Evolutionary conservation across 2,113 vertebrate genomes (phyloP).

Genomic region (Chaetura pelagica): DNA sequence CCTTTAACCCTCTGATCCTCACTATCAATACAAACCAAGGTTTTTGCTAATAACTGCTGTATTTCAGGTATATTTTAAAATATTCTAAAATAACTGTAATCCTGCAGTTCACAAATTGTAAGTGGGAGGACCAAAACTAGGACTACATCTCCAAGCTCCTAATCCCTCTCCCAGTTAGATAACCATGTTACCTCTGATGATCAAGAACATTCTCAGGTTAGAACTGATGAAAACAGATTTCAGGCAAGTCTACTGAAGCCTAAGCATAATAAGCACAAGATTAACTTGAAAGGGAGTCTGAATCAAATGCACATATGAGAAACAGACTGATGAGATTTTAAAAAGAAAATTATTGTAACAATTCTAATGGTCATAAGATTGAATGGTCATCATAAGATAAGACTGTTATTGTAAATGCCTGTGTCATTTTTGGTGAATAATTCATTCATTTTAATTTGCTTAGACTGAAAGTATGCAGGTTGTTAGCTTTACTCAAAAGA

Average conservation of each 20-base stretch:
- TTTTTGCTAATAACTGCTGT: not conserved
- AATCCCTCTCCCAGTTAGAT: not conserved
- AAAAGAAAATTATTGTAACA: slow-evolving; percentile 36
- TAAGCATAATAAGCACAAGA: not conserved
- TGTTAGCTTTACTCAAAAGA: not conserved
- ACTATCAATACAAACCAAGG: not conserved
- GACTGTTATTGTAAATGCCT: not conserved
- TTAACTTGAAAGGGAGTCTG: not conserved
- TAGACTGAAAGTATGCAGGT: not conserved
- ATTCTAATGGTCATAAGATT: too few species aligned
- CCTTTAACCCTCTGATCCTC: slow-evolving; percentile 37
- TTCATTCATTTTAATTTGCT: slow-evolving; percentile 67
- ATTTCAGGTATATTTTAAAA: slow-evolving; percentile 33
- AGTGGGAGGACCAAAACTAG: not conserved
- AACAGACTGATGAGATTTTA: not conserved
- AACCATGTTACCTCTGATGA: fast-evolving
- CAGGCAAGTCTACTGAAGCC: not conserved
- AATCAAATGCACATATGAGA: not conserved
- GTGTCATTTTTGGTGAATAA: slow-evolving; percentile 1
- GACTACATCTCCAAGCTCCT: not conserved
- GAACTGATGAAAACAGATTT: not conserved
- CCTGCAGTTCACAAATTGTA: not conserved
- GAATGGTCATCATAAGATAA: too few species aligned
- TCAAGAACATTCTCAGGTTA: not conserved
- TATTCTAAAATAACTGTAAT: slow-evolving; percentile 17